Base-by-base conservation (phyloP, 2,888 invertebrate genomes). In the Podotricha telesiphe region DNA sequence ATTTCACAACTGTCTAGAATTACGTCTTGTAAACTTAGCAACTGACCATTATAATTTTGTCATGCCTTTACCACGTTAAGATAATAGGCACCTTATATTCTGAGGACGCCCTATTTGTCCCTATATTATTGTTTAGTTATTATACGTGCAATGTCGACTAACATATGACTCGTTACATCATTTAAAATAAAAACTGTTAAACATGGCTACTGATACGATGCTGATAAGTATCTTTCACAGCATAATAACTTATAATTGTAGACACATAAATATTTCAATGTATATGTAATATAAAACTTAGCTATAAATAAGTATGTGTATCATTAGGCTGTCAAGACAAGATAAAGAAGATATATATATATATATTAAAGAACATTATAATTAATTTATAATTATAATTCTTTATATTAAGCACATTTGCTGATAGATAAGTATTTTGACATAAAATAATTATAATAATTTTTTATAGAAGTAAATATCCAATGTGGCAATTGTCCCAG, bases 11-110 rank as follows among this genome's bases (percentile, higher is more conserved):
- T 37, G 28, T 19, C 48, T 50, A 50, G 13, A 67, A 67, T 42
- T 22, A 17, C 42, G 48, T 51, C 50, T 67, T 59, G 50, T 56
- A 58, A 67, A 67, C 58, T 28, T 59, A 59, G 51, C 59, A 67
- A 67, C 66, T 42, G 19, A 37, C 40, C 40, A 48, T 56, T 34
- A 56, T 68, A 50, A 51, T 64, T 50, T 50, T 17, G 50, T 50
- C 59, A 47, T 64, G 51, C 50, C 64, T 51, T 51, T 68, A 48
- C 40, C 28, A 34, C 37, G 42, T 28, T 58, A 64, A 58, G n/a
- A 40, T 64, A 68, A 58, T 68, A 37, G 34, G 58, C 47, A 40
- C 68, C 64, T 68, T 68, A 68, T 68, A 68, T 68, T 68, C 64
- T 58, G 42, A 45, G 19, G 50, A 64, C 58, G 50, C 40, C 28